phyloP scores from a whole-genome alignment of 1,140 invertebrate genomes.

The Drosophila parvula region DNA sequence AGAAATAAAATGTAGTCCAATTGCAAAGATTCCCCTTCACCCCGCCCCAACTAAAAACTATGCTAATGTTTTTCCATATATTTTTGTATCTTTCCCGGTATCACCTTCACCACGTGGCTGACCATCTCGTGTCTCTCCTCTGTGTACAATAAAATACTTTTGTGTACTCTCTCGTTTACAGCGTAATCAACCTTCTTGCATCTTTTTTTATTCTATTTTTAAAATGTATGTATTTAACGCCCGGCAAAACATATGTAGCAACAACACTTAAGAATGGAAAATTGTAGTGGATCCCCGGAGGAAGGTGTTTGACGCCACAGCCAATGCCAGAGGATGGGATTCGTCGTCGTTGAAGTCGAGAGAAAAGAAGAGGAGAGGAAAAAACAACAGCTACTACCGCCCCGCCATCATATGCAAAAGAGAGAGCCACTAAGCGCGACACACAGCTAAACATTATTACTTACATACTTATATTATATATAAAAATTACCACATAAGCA shows the following conservation, averaged over 20 bases:
- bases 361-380: constrained; percentile 10
- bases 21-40: background rate
- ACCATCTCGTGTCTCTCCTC: background rate
- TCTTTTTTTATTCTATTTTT: constrained; percentile 82
- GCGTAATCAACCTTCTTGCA: constrained; percentile 80
- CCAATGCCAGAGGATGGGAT: constrained; percentile 29
- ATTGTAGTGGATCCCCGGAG: constrained; percentile 61
- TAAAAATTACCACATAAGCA: constrained; percentile 69
- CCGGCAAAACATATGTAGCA: constrained; percentile 76
- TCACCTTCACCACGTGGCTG: constrained; percentile 40
- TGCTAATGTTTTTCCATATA: constrained; percentile 47
- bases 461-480: constrained; percentile 76
- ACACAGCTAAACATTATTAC: constrained; percentile 68
- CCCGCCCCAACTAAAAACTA: background rate
- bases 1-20: background rate
- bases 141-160: constrained; percentile 38
- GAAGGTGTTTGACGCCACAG: constrained; percentile 48
- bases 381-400: constrained; percentile 5
- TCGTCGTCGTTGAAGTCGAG: background rate
- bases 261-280: constrained; percentile 79
- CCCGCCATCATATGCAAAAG: constrained; percentile 32
- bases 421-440: constrained; percentile 62
- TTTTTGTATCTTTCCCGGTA: constrained; percentile 68
- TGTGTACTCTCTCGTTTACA: constrained; percentile 46
- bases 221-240: constrained; percentile 81